These are phyloP conservation scores for Daubentonia madagascariensis DNA, from an alignment of 2,113 vertebrate genomes.

Conservation along the genomic window DNA sequence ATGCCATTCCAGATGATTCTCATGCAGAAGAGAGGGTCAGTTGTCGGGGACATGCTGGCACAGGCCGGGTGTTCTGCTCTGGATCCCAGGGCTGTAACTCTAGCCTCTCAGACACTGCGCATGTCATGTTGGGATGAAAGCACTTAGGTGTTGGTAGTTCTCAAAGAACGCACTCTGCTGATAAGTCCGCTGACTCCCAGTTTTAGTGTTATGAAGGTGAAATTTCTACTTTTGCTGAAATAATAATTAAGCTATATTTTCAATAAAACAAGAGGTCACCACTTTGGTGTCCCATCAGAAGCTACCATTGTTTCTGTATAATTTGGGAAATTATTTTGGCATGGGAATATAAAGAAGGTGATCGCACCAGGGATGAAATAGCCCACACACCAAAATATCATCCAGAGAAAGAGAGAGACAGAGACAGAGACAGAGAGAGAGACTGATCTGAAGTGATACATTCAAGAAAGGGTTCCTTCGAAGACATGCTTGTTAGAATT, in stretches of 20 bases:
- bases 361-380: neutral
- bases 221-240: neutral
- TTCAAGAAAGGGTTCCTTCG: neutral
- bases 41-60: too few species aligned
- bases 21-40: neutral
- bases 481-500: neutral
- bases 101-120: accelerated
- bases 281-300: neutral
- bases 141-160: neutral
- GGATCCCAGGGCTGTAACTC: neutral
- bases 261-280: neutral
- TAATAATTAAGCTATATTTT: neutral
- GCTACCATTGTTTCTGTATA: neutral
- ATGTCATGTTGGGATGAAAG: neutral
- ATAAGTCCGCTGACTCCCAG: neutral
- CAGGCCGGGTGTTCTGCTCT: neutral
- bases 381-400: neutral
- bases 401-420: neutral
- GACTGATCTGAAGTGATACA: neutral
- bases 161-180: neutral
- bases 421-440: neutral
- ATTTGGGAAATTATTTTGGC: neutral
- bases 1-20: neutral
- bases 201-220: neutral
- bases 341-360: neutral